A percentile compares a stretch with the other conserved stretches of the same genome.
These are phyloP conservation scores for Arrhamphus sclerolepis DNA, from an alignment of 2,797 vertebrate species.

Conservation along the genomic window DNA sequence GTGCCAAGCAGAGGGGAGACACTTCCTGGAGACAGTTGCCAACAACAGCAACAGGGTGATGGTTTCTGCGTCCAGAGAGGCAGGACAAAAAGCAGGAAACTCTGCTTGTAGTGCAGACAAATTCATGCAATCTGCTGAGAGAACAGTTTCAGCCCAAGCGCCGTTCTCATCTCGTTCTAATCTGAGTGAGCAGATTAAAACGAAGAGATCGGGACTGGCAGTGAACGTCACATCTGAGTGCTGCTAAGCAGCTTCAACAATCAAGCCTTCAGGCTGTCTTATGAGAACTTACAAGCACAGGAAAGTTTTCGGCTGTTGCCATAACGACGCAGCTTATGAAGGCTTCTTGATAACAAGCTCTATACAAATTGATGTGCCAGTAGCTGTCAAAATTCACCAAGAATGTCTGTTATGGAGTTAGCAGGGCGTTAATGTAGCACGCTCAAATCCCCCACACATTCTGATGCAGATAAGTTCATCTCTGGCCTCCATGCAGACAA, in stretches of 20 bases:
- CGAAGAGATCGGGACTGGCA: constrained; percentile 15
- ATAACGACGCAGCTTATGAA: constrained; percentile 59
- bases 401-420: constrained; percentile 65
- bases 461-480: constrained; percentile 4
- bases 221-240: constrained; percentile 1
- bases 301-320: constrained; percentile 69
- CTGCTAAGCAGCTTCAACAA: constrained; percentile 30
- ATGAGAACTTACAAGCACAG: constrained; percentile 54
- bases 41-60: constrained; percentile 72
- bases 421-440: constrained; percentile 25
- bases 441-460: constrained; percentile 5
- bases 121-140: constrained; percentile 17
- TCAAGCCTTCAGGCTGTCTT: constrained; percentile 29
- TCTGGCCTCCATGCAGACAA: neutral
- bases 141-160: constrained; percentile 12
- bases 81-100: constrained; percentile 57
- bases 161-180: neutral
- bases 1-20: constrained; percentile 74
- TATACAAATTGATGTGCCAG: constrained; percentile 40
- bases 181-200: constrained; percentile 35
- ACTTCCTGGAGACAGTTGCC: constrained; percentile 85
- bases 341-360: constrained; percentile 44
- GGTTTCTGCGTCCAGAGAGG: constrained; percentile 42
- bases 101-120: constrained; percentile 13
- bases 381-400: constrained; percentile 53